Percentiles rank a stretch among this genome's conserved stretches.
These are phyloP conservation scores for Argyresthia goedartella DNA, from an alignment of 2,888 invertebrate genomes.

Conservation along the genomic window DNA sequence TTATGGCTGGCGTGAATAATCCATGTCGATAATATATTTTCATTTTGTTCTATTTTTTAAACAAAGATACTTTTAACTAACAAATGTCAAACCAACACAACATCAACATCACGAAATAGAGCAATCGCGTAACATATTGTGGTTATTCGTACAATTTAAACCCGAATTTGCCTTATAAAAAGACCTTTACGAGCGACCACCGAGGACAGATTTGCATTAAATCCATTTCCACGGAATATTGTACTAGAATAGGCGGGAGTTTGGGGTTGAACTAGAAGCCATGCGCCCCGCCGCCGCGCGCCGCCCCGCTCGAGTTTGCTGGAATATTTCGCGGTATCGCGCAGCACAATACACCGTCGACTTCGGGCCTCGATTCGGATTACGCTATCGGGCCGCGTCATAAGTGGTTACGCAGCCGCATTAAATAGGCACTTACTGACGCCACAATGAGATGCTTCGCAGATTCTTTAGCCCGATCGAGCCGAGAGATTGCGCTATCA, in stretches of 20 bases:
- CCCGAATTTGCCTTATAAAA: slow-evolving; percentile 40
- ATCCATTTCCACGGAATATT: slow-evolving; percentile 53
- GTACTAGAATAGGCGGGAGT: slow-evolving; percentile 18
- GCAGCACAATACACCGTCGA: slow-evolving; percentile 38
- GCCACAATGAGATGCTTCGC: slow-evolving; percentile 52
- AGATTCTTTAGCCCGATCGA: slow-evolving; percentile 50
- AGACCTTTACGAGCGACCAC: slow-evolving; percentile 22
- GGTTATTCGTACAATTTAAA: slow-evolving; percentile 16
- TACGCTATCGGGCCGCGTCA: slow-evolving; percentile 52
- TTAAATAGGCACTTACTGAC: slow-evolving; percentile 59
- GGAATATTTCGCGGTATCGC: slow-evolving; percentile 22
- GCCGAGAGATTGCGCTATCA: slow-evolving; percentile 51
- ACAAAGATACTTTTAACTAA: too few relatives aligned
- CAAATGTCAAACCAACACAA: too few relatives aligned
- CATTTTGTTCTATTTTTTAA: too few relatives aligned
- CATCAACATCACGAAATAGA: too few relatives aligned
- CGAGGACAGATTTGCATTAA: slow-evolving; percentile 52
- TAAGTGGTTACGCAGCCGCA: slow-evolving; percentile 48
- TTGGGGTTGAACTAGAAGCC: slow-evolving; percentile 28
- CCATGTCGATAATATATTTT: too few relatives aligned
- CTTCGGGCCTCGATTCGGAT: slow-evolving; percentile 40
- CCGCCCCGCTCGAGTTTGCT: slow-evolving; percentile 12
- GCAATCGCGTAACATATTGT: background rate
- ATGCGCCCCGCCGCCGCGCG: slow-evolving; percentile 22
- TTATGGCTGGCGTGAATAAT: too few relatives aligned